Conservation (phyloP, 1,140 invertebrate genomes). For the Liolophura sinensis region DNA sequence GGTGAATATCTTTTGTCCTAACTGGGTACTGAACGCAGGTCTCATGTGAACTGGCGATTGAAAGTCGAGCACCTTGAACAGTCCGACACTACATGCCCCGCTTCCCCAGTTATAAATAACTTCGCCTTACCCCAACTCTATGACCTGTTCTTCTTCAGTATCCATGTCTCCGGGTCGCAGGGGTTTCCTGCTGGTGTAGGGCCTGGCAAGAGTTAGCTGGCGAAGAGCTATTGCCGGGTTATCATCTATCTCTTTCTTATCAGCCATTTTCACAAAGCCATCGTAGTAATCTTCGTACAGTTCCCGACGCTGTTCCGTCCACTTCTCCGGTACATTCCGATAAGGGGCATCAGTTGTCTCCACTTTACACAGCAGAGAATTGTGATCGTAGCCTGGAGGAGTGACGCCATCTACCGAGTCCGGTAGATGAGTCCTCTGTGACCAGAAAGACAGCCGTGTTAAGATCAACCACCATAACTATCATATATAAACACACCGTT, state of each 20-base stretch:
- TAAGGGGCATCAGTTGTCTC: constrained; percentile 18
- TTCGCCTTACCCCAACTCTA: constrained; percentile 12
- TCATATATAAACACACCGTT: not conserved
- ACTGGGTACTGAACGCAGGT: too few relatives aligned
- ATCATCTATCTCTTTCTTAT: constrained; percentile 20
- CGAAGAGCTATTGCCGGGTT: constrained; percentile 24
- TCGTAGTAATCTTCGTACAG: constrained; percentile 11
- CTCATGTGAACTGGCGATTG: too few relatives aligned
- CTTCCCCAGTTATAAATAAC: not conserved
- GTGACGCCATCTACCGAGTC: not conserved
- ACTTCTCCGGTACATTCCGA: constrained; percentile 12
- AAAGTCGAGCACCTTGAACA: too few relatives aligned
- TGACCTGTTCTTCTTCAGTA: constrained; percentile 18
- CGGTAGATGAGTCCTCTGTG: not conserved
- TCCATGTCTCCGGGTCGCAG: not conserved
- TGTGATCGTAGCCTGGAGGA: constrained; percentile 23
- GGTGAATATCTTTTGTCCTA: too few relatives aligned
- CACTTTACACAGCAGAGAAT: constrained; percentile 17
- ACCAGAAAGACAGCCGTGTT: not conserved
- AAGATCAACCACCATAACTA: not conserved
- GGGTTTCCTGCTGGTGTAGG: not conserved
- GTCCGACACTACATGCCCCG: too few relatives aligned
- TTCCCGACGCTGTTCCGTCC: constrained; percentile 8
- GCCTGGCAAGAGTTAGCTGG: constrained; percentile 9
- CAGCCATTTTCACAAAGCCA: constrained; percentile 9